Conservation (phyloP, 1,140 invertebrate species). For the Xylocopa sonorina region DNA sequence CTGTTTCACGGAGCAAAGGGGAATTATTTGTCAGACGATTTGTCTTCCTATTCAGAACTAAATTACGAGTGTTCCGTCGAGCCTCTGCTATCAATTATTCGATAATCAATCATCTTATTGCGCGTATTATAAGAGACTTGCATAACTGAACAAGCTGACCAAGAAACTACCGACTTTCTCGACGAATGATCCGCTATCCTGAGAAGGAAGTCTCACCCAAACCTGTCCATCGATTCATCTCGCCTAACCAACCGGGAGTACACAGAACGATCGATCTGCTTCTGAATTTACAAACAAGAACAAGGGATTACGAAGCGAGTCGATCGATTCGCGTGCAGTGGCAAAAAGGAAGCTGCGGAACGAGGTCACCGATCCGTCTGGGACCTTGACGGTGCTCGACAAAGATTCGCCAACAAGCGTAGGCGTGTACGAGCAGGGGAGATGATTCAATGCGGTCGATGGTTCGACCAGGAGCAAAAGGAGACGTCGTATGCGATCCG, state of each 20-base stretch:
- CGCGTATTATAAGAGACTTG: not conserved
- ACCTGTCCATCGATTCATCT: not conserved
- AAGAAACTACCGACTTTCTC: conserved; percentile 1
- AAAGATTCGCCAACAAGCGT: conserved; percentile 13
- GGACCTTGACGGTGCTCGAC: not conserved
- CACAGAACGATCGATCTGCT: not conserved
- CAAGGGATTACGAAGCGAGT: no score
- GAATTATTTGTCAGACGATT: not conserved
- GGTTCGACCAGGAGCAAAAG: conserved; percentile 38
- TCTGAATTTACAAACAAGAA: no score
- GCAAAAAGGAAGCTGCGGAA: not conserved
- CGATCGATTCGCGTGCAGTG: no score
- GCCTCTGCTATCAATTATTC: conserved; percentile 10
- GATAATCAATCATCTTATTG: not conserved
- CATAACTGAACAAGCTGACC: not conserved
- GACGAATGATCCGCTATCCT: not conserved
- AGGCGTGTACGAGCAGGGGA: conserved; percentile 53
- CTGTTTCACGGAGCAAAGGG: not conserved
- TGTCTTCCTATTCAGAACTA: not conserved
- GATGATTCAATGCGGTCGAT: conserved; percentile 52
- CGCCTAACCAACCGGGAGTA: no score
- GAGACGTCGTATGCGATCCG: conserved; percentile 21
- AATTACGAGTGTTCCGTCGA: not conserved
- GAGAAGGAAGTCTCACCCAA: not conserved
- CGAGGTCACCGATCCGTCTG: not conserved